These are phyloP conservation scores for Halichondria panicea DNA, from an alignment of 37 sponge, comb jelly and placozoan genomes.

Conservation along the genomic window DNA sequence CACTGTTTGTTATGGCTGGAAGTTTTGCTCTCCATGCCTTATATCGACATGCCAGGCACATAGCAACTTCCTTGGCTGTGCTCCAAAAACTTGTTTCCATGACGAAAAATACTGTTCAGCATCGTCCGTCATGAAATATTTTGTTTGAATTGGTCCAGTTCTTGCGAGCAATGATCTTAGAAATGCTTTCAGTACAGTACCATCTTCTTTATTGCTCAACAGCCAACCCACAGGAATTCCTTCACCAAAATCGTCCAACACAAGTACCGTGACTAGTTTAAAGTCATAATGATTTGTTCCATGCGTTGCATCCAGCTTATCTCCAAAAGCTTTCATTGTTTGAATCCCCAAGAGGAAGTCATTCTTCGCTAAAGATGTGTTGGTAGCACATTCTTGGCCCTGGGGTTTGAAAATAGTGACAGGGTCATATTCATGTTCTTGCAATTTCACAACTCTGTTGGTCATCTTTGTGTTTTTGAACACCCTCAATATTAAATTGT, in stretches of 20 bases:
- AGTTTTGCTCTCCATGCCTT: constrained; percentile 49
- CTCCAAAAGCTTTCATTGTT: background rate
- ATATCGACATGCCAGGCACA: constrained; percentile 68
- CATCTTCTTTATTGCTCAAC: constrained; percentile 45
- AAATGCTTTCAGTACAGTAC: constrained; percentile 20
- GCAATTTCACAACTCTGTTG: constrained; percentile 12
- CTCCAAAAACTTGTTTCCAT: constrained; percentile 49
- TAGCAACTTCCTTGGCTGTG: constrained; percentile 32
- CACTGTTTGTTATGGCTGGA: background rate
- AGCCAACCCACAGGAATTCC: constrained; percentile 62
- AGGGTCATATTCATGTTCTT: constrained; percentile 10
- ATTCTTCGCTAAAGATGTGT: background rate
- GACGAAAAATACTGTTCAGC: constrained; percentile 61
- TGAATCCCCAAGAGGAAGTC: constrained; percentile 35
- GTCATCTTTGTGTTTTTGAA: constrained; percentile 22
- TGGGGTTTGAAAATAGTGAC: constrained; percentile 23
- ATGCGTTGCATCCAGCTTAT: constrained; percentile 32
- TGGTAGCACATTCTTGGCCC: background rate
- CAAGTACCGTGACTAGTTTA: constrained; percentile 30
- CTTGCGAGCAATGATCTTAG: constrained; percentile 11
- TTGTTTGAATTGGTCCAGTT: constrained; percentile 17
- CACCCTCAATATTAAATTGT: constrained; percentile 6
- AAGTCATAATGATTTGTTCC: constrained; percentile 35
- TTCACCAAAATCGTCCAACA: constrained; percentile 68
- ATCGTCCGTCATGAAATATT: constrained; percentile 47